Evolutionary conservation across 1,140 invertebrate species (phyloP).

Genomic region (Macrobrachium nipponense): DNA sequence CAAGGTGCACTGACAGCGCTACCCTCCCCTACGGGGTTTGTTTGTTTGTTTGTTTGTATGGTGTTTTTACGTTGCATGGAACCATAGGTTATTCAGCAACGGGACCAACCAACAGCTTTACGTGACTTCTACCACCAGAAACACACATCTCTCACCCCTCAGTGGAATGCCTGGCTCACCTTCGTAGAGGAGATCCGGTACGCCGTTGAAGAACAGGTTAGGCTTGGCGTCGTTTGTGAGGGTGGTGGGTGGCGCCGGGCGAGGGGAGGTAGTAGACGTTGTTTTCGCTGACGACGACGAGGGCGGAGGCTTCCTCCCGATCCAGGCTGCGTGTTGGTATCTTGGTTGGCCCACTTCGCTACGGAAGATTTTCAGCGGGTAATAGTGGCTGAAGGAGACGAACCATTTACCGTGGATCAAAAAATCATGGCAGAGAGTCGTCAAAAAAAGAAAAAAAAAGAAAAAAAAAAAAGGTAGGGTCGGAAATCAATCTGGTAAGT

Average conservation of each 20-base stretch:
- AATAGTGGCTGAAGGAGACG: slow-evolving; percentile 53
- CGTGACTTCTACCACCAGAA: too few relatives aligned
- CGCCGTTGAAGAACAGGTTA: slow-evolving; percentile 86
- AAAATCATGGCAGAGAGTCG: background rate
- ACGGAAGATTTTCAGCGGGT: slow-evolving; percentile 55
- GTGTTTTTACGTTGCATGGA: too few relatives aligned
- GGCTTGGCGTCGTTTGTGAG: slow-evolving; percentile 81
- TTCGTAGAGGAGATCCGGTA: slow-evolving; percentile 96
- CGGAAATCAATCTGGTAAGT: too few relatives aligned
- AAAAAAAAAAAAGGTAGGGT: too few relatives aligned
- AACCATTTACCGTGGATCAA: too few relatives aligned
- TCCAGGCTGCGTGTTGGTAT: slow-evolving; percentile 74
- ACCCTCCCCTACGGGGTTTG: too few relatives aligned
- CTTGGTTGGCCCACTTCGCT: slow-evolving; percentile 51
- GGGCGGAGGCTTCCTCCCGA: slow-evolving; percentile 76
- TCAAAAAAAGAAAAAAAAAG: background rate
- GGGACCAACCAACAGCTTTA: too few relatives aligned
- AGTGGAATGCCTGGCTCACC: too few relatives aligned
- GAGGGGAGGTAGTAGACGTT: slow-evolving; percentile 87
- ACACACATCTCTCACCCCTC: too few relatives aligned
- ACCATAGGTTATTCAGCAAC: too few relatives aligned
- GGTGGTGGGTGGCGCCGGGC: slow-evolving; percentile 77
- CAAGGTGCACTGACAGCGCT: too few relatives aligned
- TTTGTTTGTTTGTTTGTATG: too few relatives aligned
- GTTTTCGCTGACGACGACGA: slow-evolving; percentile 88